Base-by-base conservation (phyloP, 1,140 invertebrate genomes). In the Panulirus ornatus region DNA sequence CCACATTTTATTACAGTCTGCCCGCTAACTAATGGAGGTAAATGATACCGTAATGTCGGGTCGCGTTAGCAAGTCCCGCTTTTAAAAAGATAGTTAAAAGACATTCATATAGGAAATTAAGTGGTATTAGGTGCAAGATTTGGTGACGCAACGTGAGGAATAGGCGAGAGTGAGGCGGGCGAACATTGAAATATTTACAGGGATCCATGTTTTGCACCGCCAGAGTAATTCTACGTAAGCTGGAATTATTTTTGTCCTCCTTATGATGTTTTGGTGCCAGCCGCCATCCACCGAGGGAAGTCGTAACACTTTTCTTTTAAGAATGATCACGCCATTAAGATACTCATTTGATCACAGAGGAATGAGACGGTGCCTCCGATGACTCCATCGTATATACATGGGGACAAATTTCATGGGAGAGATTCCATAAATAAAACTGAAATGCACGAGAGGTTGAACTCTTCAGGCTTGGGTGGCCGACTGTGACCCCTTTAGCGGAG, bases 11-110 rank as follows among this genome's bases (percentile, higher is more conserved):
- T 88, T 88, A 88, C 86, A 30, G 38, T 51, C 54, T 71, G 86
- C 86, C 78, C 86, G 86, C 86, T 88, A 88, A 88, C 86, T 88
- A 88, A 88, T 88, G 86, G 86, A 88, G 58, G 86, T 88, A 88
- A 88, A 88, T 88, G 86, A 88, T 88, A 88, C 76, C 86, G 38
- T 81, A 88, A 81, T 76, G 86, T 82, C 40, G 76, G 36, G 76
- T 8, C 58, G 63, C 63, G 86, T 79, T 81, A 82, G 78, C 76
- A 16, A 76, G 73, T 51, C 82, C 70, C 51, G 63, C 82, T 47
- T 73, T 84, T 84, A 84, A 84, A 75, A 84, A 84, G 70, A 84
- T 47, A 47, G 82, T 58, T 76, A 78, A 87, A 86, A 76, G 84
- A 87, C 84, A 87, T 87, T 87, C 84, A 76, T 87, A 87, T 58